Base-by-base conservation (phyloP, 2,888 invertebrate genomes). In the Strigamia crassipes region DNA sequence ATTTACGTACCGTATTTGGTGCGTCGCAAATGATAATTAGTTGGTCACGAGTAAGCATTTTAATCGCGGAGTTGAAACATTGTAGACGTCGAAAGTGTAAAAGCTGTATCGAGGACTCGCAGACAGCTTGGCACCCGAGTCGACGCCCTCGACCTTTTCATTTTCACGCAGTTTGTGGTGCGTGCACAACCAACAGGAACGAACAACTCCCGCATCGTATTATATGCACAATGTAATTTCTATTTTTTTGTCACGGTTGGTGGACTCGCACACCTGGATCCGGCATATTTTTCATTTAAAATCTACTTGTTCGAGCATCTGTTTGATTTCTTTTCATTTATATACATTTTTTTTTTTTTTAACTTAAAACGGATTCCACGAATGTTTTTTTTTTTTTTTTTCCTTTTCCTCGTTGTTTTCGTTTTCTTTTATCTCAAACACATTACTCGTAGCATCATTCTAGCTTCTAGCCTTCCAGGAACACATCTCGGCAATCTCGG, bases 81-180 rank as follows among this genome's bases (percentile, higher is more conserved):
- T n/a, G n/a, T n/a, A n/a, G n/a, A n/a, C 6, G 34, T 34, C 6
- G 3, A 34, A 34, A 34, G 34, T 34, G 34, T 34, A 34, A 5
- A 34, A 34, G 6, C 34, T 6, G 6, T 42, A n/a, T n/a, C n/a
- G n/a, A n/a, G n/a, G n/a, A n/a, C 42, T 42, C 42, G 1, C 61
- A 61, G 61, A 61, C 61, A 61, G 61, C 61, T 61, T 61, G 61
- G 61, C 61, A 61, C n/a, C 61, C 18, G 61, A 61, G 61, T 61
- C 61, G 61, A 61, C 61, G 18, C 61, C 61, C 18, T n/a, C 61
- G 18, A 61, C 61, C 18, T 61, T 61, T 61, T 61, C 61, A 18
- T 34, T 61, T 61, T 61, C 61, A 18, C 6, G n/a, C n/a, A n/a
- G n/a, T n/a, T n/a, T 34, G 34, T 34, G 3, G 61, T 61, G 61